Evolutionary conservation across 2,888 invertebrate genomes (phyloP), one percentile per base, ranked within the genome.

Genomic region (Punctoribates punctum): DNA sequence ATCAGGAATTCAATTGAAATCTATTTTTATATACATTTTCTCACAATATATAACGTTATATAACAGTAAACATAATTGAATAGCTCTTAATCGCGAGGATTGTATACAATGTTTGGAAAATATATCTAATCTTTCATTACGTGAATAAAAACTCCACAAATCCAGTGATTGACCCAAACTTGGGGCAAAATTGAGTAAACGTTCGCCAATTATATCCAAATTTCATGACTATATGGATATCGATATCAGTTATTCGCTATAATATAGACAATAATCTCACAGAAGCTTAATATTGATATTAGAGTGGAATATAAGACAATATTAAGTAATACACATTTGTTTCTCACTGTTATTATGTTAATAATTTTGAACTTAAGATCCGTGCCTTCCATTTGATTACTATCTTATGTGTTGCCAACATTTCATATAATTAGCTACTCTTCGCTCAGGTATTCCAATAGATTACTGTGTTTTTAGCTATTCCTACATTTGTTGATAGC

Each of bases 301-400:
- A 34, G 34, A 34, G 8, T 4, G 34, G 34, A 34, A 34, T 34
- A 8, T 34, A 34, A 34, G 34, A 34, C 34, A 34, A 34, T 34
- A 34, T 34, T 34, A 67, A 29, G 25, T n/a, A 9, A 42, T 42
- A n/a, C 38, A 8, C 15, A 38, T 38, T 17, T n/a, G 11, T 27
- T 67, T 17, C 4, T 9, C 17, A 38, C 67, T 67, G 6, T 42
- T 38, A 2, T 70, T 23, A 42, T 70, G 70, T 38, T 70, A 70
- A 70, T 70, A 70, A 70, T 70, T 70, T 70, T 70, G 70, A 70
- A 70, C 70, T 70, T 46, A 8, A 70, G 20, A 70, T 70, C 70
- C 70, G 70, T 70, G 70, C 70, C 42, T 20, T 70, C n/a, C 34
- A 46, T 70, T 70, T n/a, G 46, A 70, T 70, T 5, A 13, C 23